Evolutionary conservation across 2,888 invertebrate genomes (phyloP), one percentile per base, ranked within the genome.

Genomic region (Drosophila lutescens): DNA sequence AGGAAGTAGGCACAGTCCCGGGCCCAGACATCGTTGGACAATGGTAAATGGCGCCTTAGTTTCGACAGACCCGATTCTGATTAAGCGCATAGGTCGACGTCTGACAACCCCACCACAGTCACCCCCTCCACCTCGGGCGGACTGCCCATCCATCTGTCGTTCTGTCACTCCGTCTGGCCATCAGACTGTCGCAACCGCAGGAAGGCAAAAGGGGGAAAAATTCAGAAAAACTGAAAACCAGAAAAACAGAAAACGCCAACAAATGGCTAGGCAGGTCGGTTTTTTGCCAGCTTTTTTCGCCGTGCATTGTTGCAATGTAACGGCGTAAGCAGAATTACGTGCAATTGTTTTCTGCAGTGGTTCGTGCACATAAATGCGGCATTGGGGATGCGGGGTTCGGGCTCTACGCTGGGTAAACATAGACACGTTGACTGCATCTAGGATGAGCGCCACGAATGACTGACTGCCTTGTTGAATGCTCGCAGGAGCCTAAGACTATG

Each of bases 261-360:
- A 86, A 82, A 86, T 73, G 63, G 63, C 46, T 47, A 76, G 80
- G 66, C 47, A 49, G 56, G 54, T 32, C 34, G 43, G 54, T 60
- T 51, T 47, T 54, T 46, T 63, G 36, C 17, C 15, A n/a, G 23
- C 53, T 40, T 49, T 61, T 46, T 55, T 56, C 44, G 55, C 72
- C 61, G 43, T 66, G 74, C 76, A 74, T 72, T 77, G 86, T 80
- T 78, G 76, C 81, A 77, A 76, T 83, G 76, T 61, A 73, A 79
- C 79, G 70, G 78, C 86, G 89, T 87, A 83, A 83, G 86, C 88
- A 88, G 79, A 89, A 89, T 84, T 89, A 88, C 88, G 89, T 90
- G 90, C 89, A 80, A 86, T 89, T 90, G 90, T 88, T 89, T 86
- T 84, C 82, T 79, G 85, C 85, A 84, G 73, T 81, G 81, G 75